Evolutionary conservation across 2,797 vertebrate species (phyloP).

Genomic region (Spheniscus humboldti): DNA sequence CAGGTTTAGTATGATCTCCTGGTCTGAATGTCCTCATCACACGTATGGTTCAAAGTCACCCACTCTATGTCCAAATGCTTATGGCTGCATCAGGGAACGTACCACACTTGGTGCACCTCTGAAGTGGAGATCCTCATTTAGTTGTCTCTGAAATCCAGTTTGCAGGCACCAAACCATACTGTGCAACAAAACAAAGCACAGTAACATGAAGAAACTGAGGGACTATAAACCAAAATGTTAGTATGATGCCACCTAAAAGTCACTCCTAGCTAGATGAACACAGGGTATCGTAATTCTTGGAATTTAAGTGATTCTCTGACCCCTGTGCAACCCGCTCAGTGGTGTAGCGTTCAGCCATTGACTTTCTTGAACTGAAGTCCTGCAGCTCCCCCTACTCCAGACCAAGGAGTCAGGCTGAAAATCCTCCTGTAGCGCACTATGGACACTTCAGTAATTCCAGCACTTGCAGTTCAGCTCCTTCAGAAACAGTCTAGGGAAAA

Average conservation of each 20-base stretch:
- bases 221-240: background rate
- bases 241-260: background rate
- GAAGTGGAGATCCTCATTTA: background rate
- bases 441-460: background rate
- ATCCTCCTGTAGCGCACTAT: background rate
- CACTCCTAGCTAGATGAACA: background rate
- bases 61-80: background rate
- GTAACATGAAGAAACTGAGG: background rate
- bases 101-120: background rate
- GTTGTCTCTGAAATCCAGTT: background rate
- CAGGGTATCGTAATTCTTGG: background rate
- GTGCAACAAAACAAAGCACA: background rate
- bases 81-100: background rate
- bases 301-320: background rate
- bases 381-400: background rate
- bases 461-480: background rate
- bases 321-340: background rate
- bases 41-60: background rate
- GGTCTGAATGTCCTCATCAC: background rate
- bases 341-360: background rate
- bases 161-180: background rate
- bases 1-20: background rate
- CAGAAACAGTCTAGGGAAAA: background rate
- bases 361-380: background rate
- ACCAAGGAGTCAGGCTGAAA: background rate